A percentile compares a stretch with the other conserved stretches of the same genome.
Conservation (phyloP, 2,797 vertebrate genomes). For the Lepus oiostolus region DNA sequence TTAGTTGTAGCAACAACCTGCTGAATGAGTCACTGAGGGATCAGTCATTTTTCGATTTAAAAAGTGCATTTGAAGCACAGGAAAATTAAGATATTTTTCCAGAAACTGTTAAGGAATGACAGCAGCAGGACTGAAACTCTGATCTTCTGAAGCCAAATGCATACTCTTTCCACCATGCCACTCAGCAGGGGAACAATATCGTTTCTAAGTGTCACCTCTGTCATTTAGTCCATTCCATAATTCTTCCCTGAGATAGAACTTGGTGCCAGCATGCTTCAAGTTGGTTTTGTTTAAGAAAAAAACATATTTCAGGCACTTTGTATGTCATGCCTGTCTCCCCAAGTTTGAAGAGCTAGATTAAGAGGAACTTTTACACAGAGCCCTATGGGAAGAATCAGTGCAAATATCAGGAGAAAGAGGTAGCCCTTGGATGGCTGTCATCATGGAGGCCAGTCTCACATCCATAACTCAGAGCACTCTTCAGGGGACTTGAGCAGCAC, state of each 20-base stretch:
- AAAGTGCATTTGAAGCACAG: neutral
- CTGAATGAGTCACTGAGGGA: neutral
- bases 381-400: neutral
- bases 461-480: neutral
- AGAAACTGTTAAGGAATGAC: neutral
- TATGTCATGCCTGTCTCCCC: neutral
- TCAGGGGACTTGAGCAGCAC: neutral
- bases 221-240: neutral
- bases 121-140: neutral
- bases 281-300: constrained; percentile 44
- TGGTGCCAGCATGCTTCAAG: neutral
- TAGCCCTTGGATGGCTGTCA: neutral
- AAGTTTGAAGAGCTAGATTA: constrained; percentile 32
- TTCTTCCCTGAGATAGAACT: neutral
- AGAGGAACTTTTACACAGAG: neutral
- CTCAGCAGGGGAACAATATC: neutral
- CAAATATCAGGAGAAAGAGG: constrained; percentile 4
- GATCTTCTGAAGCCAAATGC: neutral
- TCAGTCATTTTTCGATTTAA: neutral
- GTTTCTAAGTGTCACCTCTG: neutral
- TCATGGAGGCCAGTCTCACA: neutral
- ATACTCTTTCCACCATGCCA: neutral
- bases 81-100: constrained; percentile 22
- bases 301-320: neutral
- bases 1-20: neutral